These are phyloP conservation scores for Scomber scombrus DNA, from an alignment of 2,113 vertebrate genomes.

Conservation along the genomic window DNA sequence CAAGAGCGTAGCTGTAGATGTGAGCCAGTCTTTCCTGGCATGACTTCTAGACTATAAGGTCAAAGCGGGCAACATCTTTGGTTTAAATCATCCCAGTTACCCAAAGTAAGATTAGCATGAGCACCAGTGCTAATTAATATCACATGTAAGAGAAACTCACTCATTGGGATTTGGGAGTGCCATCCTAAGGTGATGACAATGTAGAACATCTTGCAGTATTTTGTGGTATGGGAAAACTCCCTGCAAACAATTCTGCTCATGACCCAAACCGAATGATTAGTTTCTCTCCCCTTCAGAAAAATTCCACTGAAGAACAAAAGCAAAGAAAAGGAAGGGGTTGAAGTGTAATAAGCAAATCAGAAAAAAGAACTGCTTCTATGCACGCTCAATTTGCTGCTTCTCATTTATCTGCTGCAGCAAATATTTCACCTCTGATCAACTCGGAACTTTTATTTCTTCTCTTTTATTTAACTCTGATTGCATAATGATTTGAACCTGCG, in stretches of 20 bases:
- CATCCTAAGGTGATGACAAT: slow-evolving; percentile 77
- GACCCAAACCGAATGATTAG: slow-evolving; percentile 49
- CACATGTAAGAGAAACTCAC: slow-evolving; percentile 70
- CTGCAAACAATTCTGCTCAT: slow-evolving; percentile 70
- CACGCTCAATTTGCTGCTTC: slow-evolving; percentile 38
- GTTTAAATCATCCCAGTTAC: slow-evolving; percentile 56
- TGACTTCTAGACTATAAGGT: slow-evolving; percentile 50
- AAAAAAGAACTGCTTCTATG: slow-evolving; percentile 1
- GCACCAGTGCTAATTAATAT: slow-evolving; percentile 76
- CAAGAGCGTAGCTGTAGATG: slow-evolving; percentile 36
- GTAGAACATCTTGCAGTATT: slow-evolving; percentile 83
- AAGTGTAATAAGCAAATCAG: slow-evolving; percentile 52
- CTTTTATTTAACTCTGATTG: slow-evolving; percentile 29
- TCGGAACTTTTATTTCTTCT: slow-evolving; percentile 35
- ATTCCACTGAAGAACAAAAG: slow-evolving; percentile 60
- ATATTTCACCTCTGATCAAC: slow-evolving; percentile 46
- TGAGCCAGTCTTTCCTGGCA: slow-evolving; percentile 74
- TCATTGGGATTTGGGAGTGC: slow-evolving; percentile 62
- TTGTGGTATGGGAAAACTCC: slow-evolving; percentile 78
- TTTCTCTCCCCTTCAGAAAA: slow-evolving; percentile 47
- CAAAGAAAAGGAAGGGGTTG: slow-evolving; percentile 28
- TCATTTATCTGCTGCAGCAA: slow-evolving; percentile 54
- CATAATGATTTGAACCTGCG: slow-evolving; percentile 16
- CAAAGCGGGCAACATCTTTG: slow-evolving; percentile 48
- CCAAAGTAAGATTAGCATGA: slow-evolving; percentile 71